Percentiles rank a stretch among this genome's conserved stretches.
These are phyloP conservation scores for Ctenochaetus hawaiiensis DNA, from an alignment of 2,797 vertebrate genomes.

Conservation along the genomic window DNA sequence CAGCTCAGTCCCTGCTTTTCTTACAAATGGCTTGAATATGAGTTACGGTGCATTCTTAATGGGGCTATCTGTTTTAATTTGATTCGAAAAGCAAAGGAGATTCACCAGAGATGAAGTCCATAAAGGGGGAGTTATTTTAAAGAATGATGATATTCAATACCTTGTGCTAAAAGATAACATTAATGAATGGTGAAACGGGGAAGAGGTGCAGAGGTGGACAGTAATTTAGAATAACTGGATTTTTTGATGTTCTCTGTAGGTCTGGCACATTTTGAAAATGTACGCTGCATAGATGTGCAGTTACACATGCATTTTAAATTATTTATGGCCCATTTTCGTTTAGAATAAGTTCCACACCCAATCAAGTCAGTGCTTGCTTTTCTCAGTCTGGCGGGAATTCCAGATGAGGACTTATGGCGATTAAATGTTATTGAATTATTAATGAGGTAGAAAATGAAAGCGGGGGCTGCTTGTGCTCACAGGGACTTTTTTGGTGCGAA, in stretches of 20 bases:
- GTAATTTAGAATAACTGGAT: conserved; percentile 35
- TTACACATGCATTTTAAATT: conserved; percentile 41
- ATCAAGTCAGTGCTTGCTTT: conserved; percentile 46
- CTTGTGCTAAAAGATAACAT: conserved; percentile 48
- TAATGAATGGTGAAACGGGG: conserved; percentile 53
- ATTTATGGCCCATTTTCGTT: conserved; percentile 64
- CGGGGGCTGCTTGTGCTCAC: conserved; percentile 68
- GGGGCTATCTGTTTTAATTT: conserved; percentile 45
- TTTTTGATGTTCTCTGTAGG: conserved; percentile 21
- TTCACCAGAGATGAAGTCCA: conserved; percentile 40
- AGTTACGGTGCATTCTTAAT: conserved; percentile 51
- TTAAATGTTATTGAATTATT: conserved; percentile 70
- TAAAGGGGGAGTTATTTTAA: conserved; percentile 48
- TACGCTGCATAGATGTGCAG: background rate
- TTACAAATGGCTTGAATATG: conserved; percentile 16
- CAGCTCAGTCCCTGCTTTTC: conserved; percentile 15
- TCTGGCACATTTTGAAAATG: conserved; percentile 13
- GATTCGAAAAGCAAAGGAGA: conserved; percentile 66
- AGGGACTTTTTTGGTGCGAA: conserved; percentile 57
- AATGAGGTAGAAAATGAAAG: conserved; percentile 50
- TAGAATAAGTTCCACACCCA: conserved; percentile 42
- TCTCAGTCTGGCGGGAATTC: conserved; percentile 50
- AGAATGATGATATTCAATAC: conserved; percentile 20
- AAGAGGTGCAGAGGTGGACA: conserved; percentile 38
- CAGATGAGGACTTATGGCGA: conserved; percentile 29